These are phyloP conservation scores for Apoda limacodes DNA, from an alignment of 2,888 invertebrate species.

Conservation along the genomic window DNA sequence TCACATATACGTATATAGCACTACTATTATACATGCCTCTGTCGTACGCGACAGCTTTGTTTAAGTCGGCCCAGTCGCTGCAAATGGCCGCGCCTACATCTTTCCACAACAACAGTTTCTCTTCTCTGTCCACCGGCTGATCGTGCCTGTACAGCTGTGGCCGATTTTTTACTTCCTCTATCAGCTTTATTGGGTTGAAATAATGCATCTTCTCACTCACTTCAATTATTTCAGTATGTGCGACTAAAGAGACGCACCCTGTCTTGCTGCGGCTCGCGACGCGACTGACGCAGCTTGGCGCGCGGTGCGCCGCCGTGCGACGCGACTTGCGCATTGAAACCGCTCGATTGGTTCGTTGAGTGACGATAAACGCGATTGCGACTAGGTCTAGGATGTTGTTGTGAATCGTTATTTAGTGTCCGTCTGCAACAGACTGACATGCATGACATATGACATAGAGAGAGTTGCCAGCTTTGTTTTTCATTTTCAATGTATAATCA, in stretches of 20 bases:
- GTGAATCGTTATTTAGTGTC: no score
- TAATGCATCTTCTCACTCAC: not conserved
- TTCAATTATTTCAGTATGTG: constrained; percentile 19
- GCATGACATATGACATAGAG: no score
- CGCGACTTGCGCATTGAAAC: no score
- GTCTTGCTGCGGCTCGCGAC: constrained; percentile 22
- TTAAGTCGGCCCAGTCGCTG: constrained; percentile 42
- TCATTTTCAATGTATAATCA: no score
- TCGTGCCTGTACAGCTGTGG: constrained; percentile 44
- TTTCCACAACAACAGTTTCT: constrained; percentile 51
- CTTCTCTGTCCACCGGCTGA: constrained; percentile 59
- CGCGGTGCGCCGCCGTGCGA: constrained; percentile 20
- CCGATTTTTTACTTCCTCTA: constrained; percentile 56
- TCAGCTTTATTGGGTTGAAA: constrained; percentile 42
- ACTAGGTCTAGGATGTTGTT: no score
- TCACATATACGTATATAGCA: not conserved
- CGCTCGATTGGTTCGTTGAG: no score
- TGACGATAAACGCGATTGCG: no score
- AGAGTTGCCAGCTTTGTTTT: no score
- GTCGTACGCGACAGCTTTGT: constrained; percentile 53
- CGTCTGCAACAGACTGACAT: no score
- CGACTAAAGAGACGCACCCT: constrained; percentile 13
- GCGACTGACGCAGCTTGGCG: constrained; percentile 33
- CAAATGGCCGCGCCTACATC: constrained; percentile 50
- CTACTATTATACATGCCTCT: constrained; percentile 32